phyloP scores from a whole-genome alignment of 1,140 invertebrate species.

The Macrobrachium rosenbergii region DNA sequence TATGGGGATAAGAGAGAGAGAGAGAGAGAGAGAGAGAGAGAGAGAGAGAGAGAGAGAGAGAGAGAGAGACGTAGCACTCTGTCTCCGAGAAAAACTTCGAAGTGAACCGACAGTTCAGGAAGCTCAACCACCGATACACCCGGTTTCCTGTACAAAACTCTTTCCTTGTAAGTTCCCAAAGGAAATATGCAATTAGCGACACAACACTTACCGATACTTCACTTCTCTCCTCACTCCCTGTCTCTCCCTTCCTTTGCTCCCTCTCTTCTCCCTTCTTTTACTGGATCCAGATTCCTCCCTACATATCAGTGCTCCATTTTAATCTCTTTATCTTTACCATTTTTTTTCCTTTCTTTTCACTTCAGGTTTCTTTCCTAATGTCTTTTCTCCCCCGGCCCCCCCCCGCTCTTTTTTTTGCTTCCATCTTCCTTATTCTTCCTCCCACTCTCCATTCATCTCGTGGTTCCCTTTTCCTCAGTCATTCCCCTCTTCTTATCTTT shows the following conservation, averaged over 20 bases:
- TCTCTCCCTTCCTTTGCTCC: not conserved
- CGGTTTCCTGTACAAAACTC: not conserved
- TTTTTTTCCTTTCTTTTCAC: too few relatives aligned
- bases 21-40: not conserved
- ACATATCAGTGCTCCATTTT: not conserved
- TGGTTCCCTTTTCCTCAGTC: not conserved
- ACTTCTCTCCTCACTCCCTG: not conserved
- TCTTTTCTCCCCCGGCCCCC: too few relatives aligned
- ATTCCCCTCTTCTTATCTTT: not conserved
- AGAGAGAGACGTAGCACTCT: not conserved
- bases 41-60: not conserved
- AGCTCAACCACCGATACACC: too few relatives aligned
- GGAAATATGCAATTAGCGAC: too few relatives aligned
- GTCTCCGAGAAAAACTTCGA: not conserved
- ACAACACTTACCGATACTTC: too few relatives aligned
- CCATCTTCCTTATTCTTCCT: too few relatives aligned
- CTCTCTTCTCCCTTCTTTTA: not conserved
- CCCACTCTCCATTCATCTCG: too few relatives aligned
- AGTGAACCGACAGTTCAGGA: too few relatives aligned
- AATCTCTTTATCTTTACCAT: not conserved
- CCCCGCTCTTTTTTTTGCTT: too few relatives aligned
- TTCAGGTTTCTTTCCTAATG: too few relatives aligned
- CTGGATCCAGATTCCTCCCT: not conserved
- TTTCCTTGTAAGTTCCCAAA: not conserved
- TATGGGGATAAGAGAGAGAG: not conserved